A percentile compares a stretch with the other conserved stretches of the same genome.
phyloP scores from a whole-genome alignment of 2,113 vertebrate genomes.

The Prolemur simus region DNA sequence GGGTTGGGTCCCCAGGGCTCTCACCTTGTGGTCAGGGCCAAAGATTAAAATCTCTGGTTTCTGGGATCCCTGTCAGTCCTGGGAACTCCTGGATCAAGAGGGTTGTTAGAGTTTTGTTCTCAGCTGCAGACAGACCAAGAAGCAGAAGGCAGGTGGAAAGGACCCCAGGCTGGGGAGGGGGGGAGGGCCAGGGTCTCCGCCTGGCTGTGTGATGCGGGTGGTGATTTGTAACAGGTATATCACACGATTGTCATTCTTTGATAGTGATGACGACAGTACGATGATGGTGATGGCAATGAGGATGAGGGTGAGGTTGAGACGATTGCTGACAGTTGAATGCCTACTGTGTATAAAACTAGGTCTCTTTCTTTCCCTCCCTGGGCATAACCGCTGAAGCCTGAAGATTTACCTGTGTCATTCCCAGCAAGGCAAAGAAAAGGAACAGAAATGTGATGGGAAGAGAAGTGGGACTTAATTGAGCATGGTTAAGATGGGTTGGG shows the following conservation, averaged over 20 bases:
- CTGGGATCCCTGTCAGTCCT: neutral
- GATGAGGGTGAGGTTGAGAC: too few species aligned
- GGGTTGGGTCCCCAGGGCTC: neutral
- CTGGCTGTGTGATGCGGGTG: neutral
- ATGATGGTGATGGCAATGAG: too few species aligned
- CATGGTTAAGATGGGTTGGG: neutral
- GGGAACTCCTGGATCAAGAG: neutral
- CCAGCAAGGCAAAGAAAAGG: neutral
- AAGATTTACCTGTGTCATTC: neutral
- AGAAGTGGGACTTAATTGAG: neutral
- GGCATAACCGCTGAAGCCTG: neutral
- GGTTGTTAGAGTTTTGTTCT: neutral
- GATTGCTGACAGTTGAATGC: neutral
- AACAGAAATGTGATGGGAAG: neutral
- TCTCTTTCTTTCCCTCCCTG: neutral
- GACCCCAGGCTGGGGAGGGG: neutral
- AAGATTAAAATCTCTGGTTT: neutral
- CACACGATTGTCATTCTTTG: neutral
- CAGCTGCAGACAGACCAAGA: neutral
- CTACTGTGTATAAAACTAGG: neutral
- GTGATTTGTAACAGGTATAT: neutral
- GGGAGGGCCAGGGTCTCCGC: neutral
- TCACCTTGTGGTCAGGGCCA: neutral
- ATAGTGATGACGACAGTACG: neutral
- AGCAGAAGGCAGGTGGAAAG: neutral